Conservation (phyloP, 2,888 invertebrate species). For the Lycophotia porphyrea region DNA sequence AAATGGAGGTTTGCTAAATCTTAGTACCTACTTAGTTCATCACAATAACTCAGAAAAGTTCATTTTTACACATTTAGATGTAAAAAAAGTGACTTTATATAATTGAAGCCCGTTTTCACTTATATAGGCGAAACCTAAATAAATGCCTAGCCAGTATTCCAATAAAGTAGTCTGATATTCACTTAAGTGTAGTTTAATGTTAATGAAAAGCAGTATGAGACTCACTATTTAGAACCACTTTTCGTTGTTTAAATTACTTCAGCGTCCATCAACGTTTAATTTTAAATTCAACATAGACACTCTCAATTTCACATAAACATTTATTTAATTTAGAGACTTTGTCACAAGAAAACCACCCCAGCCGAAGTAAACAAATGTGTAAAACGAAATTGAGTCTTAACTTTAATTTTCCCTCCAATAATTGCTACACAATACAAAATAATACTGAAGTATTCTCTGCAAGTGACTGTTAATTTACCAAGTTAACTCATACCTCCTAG, state of each 20-base stretch:
- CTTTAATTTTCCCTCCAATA: constrained; percentile 70
- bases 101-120: not conserved
- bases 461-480: constrained; percentile 79
- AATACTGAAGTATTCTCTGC: constrained; percentile 75
- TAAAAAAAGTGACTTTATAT: not conserved
- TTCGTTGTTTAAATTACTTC: not conserved
- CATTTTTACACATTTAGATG: not conserved
- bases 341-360: constrained; percentile 10
- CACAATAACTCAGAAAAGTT: not conserved
- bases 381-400: constrained; percentile 61
- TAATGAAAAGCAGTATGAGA: not conserved
- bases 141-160: not conserved
- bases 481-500: constrained; percentile 35
- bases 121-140: not conserved
- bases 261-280: not conserved
- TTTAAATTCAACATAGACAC: not conserved
- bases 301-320: constrained; percentile 7
- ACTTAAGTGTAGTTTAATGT: no score
- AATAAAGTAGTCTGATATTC: not conserved
- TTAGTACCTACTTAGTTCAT: not conserved
- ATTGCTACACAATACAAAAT: constrained; percentile 76
- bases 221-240: not conserved
- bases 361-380: constrained; percentile 45
- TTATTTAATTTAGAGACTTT: constrained; percentile 26
- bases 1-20: no score